Evolutionary conservation across 2,113 vertebrate genomes (phyloP), one percentile per base, ranked within the genome.

Genomic region (Proteles cristata): DNA sequence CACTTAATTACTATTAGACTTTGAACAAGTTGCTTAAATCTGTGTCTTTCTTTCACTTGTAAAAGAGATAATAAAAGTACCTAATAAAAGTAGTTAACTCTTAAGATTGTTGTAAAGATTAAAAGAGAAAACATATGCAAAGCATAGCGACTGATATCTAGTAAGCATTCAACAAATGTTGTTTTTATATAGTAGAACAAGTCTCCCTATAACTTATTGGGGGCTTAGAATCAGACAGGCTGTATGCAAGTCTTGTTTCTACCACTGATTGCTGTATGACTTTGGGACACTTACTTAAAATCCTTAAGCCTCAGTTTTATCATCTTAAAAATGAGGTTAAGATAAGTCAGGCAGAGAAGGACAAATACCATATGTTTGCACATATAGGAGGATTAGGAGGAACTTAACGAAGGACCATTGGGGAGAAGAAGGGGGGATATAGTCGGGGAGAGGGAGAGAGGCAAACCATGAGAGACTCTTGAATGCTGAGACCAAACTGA

Each of bases 21-120:
- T 88, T n/a, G 21, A 69, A 31, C 21, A 96, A 74, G 19, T 84
- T 93, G 26, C 74, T 94, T 94, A 87, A 83, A 17, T 83, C 33
- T 71, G 25, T 84, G 12, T 73, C 50, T 94, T 73, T 73, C 68
- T 68, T 35, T 92, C 73, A 77, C 25, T 93, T 84, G 1, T 63
- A 48, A 80, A 84, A 82, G 10, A 83, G 9, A 87, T 39, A 69
- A 33, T 76, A 94, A 66, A 39, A 82, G 7, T 58, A 58, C 6
- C 65, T 83, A 69, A 33, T 76, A 94, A 66, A 39, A 82, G 7
- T 65, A 58, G 4, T 55, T 83, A 90, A 7, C 16, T 81, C 69
- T 61, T 61, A 83, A 79, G 31, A 25, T 2, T 85, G 14, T 61
- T n/a, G 11, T 86, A 66, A 95, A 88, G 12, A 69, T 79, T 66